Conservation (phyloP, 1,140 invertebrate genomes). For the Magallana gigas region DNA sequence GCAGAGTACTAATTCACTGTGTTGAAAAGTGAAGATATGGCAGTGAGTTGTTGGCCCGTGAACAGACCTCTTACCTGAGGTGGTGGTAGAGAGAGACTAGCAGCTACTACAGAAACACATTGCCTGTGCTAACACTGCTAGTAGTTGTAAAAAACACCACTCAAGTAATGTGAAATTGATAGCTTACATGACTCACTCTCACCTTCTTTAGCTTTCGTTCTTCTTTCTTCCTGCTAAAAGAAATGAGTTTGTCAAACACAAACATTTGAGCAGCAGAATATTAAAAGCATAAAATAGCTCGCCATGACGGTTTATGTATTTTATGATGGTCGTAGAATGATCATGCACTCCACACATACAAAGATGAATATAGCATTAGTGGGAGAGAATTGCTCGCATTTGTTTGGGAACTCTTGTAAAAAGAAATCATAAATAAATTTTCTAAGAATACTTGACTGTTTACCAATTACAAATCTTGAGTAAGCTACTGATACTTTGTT, state of each 20-base stretch:
- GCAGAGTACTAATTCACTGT: no score
- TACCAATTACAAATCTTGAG: no score
- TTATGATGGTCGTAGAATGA: no score
- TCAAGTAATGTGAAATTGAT: conserved; percentile 58
- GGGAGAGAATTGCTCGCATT: no score
- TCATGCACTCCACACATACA: no score
- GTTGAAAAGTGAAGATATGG: not conserved
- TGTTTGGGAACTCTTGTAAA: no score
- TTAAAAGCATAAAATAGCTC: not conserved
- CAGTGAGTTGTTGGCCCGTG: not conserved
- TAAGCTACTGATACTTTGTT: no score
- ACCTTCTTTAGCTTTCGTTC: conserved; percentile 77
- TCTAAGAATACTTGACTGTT: no score
- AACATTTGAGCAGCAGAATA: not conserved
- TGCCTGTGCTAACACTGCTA: conserved; percentile 32
- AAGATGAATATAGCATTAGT: no score
- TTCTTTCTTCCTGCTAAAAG: conserved; percentile 73
- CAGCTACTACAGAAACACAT: conserved; percentile 17
- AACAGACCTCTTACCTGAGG: conserved; percentile 12
- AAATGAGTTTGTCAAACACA: conserved; percentile 44
- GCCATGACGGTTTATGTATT: no score
- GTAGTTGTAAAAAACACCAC: conserved; percentile 5
- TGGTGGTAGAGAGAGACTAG: not conserved
- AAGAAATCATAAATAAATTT: no score
- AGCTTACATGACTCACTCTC: conserved; percentile 70